Evolutionary conservation across 2,888 invertebrate species (phyloP), one percentile per base, ranked within the genome.

Genomic region (Drosophila neotestacea): DNA sequence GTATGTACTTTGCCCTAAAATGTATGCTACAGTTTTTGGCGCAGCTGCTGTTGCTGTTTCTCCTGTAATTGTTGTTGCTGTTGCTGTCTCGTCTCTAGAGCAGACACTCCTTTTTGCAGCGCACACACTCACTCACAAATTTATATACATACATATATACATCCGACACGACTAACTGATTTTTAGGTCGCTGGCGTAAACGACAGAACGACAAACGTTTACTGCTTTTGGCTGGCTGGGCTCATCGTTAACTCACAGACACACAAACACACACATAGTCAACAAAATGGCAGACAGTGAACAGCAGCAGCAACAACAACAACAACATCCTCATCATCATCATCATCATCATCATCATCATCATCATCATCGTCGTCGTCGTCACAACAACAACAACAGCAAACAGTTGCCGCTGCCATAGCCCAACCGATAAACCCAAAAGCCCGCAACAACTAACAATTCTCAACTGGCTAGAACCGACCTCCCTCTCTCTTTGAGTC

Each of bases 151-250:
- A 46, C 28, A 68, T 32, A 32, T 6, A 32, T 6, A 32, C 32
- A 46, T 44, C 56, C 66, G 34, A 56, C 39, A 71, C 70, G 75
- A 77, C 84, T 84, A 87, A 84, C 76, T 78, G 89, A 81, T 88
- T 88, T 88, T 88, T 90, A 82, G 88, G 88, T 88, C 89, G 89
- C 80, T 83, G 79, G 88, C 71, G 88, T 62, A 74, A 88, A 69
- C 86, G 88, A 73, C 86, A 72, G 77, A 86, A 61, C 79, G 85
- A 67, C 90, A 56, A 81, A 71, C 81, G 56, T 74, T 76, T 64
- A 54, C 63, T 62, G 75, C 60, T 68, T 32, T 32, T 58, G 68
- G 58, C 62, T 66, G 84, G 66, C 66, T 71, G 80, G 54, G 72
- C 72, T 77, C 77, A 68, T 59, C 83, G 72, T 73, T 79, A 72